Evolutionary conservation across 2,113 vertebrate species (phyloP).

Genomic region (Corythaixoides concolor): DNA sequence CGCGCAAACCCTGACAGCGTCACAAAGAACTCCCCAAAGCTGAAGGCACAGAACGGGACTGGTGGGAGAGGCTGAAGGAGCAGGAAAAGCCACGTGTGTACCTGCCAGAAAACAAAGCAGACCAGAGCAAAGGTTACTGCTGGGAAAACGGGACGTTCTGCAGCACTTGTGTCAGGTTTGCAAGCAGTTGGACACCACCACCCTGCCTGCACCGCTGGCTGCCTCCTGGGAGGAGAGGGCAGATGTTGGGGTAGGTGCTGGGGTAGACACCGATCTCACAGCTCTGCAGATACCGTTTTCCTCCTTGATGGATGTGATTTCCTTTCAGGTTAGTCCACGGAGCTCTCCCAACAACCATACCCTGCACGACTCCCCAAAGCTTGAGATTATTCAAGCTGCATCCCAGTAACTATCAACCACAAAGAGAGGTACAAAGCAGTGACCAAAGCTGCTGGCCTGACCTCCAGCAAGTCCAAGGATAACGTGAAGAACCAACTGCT

Average conservation of each 20-base stretch:
- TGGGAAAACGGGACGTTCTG: fast-evolving
- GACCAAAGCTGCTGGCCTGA: background rate
- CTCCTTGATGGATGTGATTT: background rate
- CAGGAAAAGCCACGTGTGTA: background rate
- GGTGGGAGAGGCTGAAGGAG: background rate
- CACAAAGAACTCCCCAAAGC: background rate
- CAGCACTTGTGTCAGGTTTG: fast-evolving
- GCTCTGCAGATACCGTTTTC: background rate
- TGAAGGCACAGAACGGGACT: background rate
- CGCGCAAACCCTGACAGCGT: too few species aligned
- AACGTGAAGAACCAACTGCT: background rate
- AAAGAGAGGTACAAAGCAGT: background rate
- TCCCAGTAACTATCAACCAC: background rate
- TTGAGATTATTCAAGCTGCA: background rate
- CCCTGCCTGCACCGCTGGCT: background rate
- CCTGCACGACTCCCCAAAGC: background rate
- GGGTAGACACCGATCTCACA: background rate
- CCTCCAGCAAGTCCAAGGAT: background rate
- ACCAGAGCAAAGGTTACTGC: background rate
- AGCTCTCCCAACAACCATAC: background rate
- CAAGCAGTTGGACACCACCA: fast-evolving
- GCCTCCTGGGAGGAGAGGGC: too few species aligned
- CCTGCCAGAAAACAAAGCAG: background rate
- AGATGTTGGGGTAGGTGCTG: background rate
- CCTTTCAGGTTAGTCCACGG: background rate